Conservation (phyloP, 2,113 vertebrate species). For the Mungos mungo region DNA sequence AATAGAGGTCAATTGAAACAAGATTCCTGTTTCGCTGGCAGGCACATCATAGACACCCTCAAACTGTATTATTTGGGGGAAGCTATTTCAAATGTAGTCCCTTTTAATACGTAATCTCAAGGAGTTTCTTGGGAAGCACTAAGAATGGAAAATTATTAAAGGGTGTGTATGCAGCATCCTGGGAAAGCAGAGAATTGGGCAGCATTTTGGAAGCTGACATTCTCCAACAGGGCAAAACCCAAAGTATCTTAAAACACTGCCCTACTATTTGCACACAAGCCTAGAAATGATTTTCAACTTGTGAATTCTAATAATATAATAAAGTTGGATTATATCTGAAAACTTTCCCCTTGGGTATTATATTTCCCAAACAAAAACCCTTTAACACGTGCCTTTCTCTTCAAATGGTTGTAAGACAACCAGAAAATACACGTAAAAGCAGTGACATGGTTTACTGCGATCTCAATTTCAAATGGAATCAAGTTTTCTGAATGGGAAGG, state of each 20-base stretch:
- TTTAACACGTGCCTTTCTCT: not conserved
- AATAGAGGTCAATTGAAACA: constrained; percentile 66
- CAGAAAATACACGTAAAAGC: not conserved
- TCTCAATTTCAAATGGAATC: constrained; percentile 7
- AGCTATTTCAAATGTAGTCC: not conserved
- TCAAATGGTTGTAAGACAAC: constrained; percentile 28
- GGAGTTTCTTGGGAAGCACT: not conserved
- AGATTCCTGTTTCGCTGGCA: constrained; percentile 62
- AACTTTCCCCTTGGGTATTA: not conserved
- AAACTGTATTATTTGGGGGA: constrained; percentile 15
- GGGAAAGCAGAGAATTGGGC: not conserved
- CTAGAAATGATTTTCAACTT: not conserved
- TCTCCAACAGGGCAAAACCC: not conserved
- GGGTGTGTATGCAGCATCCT: not conserved
- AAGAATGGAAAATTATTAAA: not conserved
- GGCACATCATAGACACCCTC: not conserved
- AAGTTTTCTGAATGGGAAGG: not conserved
- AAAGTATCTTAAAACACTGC: not conserved
- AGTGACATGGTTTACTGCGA: not conserved
- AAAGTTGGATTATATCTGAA: not conserved
- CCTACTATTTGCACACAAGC: not conserved
- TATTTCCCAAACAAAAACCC: constrained; percentile 17
- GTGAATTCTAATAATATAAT: not conserved
- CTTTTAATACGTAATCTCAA: constrained; percentile 12
- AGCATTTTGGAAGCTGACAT: not conserved